phyloP scores from a whole-genome alignment of 2,888 invertebrate species.

The Hedychridium roseum region DNA sequence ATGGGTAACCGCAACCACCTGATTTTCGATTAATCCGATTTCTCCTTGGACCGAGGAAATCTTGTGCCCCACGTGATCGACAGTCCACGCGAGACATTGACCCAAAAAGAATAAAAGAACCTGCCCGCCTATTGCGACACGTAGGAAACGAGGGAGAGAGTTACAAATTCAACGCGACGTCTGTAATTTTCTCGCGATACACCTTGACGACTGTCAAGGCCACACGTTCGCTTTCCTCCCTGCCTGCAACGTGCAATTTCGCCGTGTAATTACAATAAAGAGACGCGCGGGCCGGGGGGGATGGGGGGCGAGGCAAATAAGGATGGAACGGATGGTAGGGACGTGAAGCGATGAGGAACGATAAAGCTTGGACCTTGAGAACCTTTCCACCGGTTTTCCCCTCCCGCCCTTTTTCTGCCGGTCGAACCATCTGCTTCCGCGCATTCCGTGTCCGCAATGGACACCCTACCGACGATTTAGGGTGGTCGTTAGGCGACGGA shows the following conservation, averaged over 20 bases:
- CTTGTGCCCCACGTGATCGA: no score
- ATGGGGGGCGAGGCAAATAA: conserved; percentile 8
- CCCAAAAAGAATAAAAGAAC: no score
- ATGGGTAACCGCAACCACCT: no score
- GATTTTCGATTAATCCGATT: no score
- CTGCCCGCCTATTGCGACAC: no score
- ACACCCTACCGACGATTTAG: no score
- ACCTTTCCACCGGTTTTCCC: conserved; percentile 15
- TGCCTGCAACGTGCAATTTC: conserved; percentile 6
- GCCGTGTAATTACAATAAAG: conserved; percentile 3
- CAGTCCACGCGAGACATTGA: no score
- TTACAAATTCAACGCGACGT: no score
- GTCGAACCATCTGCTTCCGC: conserved; percentile 3
- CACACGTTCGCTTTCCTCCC: neutral
- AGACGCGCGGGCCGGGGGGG: conserved; percentile 9
- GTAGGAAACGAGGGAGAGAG: no score
- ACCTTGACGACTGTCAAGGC: conserved; percentile 4
- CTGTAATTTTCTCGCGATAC: neutral
- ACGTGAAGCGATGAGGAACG: conserved; percentile 16
- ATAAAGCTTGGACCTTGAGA: conserved; percentile 16
- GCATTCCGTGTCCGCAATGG: conserved; percentile 15
- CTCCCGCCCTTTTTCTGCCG: neutral
- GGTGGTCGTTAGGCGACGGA: no score
- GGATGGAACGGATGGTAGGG: conserved; percentile 23
- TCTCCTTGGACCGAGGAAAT: no score